Evolutionary conservation across 2,113 vertebrate species (phyloP).

Genomic region (Seriola rivoliana): DNA sequence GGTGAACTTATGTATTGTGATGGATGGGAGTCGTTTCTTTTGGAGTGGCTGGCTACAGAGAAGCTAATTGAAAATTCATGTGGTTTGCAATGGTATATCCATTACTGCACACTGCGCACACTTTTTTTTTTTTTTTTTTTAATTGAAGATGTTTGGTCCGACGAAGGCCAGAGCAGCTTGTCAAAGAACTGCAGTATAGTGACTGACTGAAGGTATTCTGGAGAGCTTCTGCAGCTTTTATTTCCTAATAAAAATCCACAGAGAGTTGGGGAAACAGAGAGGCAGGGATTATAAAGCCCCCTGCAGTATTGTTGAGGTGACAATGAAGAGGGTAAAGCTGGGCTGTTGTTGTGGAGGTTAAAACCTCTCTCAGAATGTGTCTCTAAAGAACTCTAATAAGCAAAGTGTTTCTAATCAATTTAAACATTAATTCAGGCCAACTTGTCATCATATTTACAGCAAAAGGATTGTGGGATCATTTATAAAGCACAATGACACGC

Average conservation of each 20-base stretch:
- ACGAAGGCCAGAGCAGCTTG: conserved; percentile 9
- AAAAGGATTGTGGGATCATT: conserved; percentile 25
- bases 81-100: conserved; percentile 3
- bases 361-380: conserved; percentile 22
- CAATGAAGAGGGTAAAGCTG: conserved; percentile 65
- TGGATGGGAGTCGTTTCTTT: conserved; percentile 42
- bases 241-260: conserved; percentile 51
- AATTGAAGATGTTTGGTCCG: conserved; percentile 18
- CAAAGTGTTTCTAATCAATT: conserved; percentile 45
- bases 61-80: conserved; percentile 49
- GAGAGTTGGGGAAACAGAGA: conserved; percentile 57
- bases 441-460: conserved; percentile 18
- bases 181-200: conserved; percentile 19
- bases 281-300: conserved; percentile 62
- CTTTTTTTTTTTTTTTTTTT: not conserved
- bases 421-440: conserved; percentile 20
- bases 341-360: conserved; percentile 58
- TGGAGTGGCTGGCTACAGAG: not conserved
- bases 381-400: conserved; percentile 31
- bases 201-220: conserved; percentile 49
- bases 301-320: conserved; percentile 55
- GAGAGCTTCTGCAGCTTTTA: conserved; percentile 64
- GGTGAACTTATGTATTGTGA: conserved; percentile 29
- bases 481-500: conserved; percentile 2
- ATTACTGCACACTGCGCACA: not conserved